These are phyloP conservation scores for Malurus melanocephalus DNA, from an alignment of 2,113 vertebrate genomes.

Conservation along the genomic window DNA sequence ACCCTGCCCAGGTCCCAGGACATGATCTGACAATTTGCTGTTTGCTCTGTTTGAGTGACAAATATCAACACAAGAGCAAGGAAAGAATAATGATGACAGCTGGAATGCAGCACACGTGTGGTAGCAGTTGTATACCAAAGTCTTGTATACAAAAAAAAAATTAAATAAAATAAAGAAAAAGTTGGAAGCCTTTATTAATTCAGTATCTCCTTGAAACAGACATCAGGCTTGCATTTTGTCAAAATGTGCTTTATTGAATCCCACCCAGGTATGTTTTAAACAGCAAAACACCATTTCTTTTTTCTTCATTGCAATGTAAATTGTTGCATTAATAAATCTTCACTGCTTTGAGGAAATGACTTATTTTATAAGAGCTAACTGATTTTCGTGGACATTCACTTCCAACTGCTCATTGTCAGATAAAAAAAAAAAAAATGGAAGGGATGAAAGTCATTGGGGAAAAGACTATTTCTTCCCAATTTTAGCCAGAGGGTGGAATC, in stretches of 20 bases:
- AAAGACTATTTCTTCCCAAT: not conserved
- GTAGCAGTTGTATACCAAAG: not conserved
- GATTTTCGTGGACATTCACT: not conserved
- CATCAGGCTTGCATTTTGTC: not conserved
- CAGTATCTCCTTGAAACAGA: not conserved
- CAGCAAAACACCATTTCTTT: not conserved
- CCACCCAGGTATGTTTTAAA: not conserved
- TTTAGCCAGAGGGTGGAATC: not conserved
- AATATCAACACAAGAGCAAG: not conserved
- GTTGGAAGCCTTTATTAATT: not conserved
- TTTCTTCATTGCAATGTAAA: not conserved
- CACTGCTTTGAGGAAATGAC: not conserved
- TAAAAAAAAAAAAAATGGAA: not conserved
- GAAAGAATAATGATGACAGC: not conserved
- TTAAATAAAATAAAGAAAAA: not conserved
- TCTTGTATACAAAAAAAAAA: not conserved
- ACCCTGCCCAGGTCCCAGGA: not conserved
- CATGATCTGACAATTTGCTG: not conserved
- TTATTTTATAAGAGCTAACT: not conserved
- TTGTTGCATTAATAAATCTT: not conserved
- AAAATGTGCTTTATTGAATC: not conserved
- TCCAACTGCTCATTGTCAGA: not conserved
- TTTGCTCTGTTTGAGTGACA: not conserved
- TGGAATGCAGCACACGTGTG: not conserved
- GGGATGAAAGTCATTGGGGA: not conserved